These are phyloP conservation scores for Lumbricus terrestris DNA, from an alignment of 2,888 invertebrate species.

Conservation along the genomic window DNA sequence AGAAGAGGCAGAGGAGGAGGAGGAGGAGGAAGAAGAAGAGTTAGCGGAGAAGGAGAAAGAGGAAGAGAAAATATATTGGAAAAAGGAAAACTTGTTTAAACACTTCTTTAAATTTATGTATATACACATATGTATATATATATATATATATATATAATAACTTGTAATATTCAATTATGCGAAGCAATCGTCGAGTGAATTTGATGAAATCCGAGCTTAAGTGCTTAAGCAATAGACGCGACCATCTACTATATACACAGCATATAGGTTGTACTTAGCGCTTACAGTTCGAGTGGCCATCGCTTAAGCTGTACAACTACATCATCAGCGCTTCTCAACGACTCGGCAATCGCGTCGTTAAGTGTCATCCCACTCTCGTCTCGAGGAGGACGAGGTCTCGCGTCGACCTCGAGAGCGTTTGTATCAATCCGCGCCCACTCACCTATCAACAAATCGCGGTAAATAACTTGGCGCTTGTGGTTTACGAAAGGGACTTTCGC, in stretches of 20 bases:
- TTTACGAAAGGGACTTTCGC: neutral
- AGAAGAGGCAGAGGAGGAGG: too few relatives aligned
- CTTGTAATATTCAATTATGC: neutral
- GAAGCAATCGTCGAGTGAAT: neutral
- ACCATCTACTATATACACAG: too few relatives aligned
- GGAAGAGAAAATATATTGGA: too few relatives aligned
- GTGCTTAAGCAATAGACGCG: neutral
- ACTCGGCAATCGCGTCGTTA: neutral
- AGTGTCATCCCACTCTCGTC: neutral
- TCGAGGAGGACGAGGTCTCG: neutral
- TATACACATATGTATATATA: neutral
- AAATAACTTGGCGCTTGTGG: neutral
- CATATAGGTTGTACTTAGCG: conserved; percentile 3
- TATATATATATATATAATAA: neutral
- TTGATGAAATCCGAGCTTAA: conserved; percentile 3
- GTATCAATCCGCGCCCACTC: neutral
- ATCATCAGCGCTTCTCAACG: neutral
- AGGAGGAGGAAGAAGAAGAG: too few relatives aligned
- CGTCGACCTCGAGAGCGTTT: neutral
- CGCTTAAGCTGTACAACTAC: conserved; percentile 3
- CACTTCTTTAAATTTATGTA: too few relatives aligned
- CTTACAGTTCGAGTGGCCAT: neutral
- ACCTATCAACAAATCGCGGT: neutral
- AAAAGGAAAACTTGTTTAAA: too few relatives aligned
- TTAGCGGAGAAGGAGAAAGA: too few relatives aligned